Evolutionary conservation across 2,113 vertebrate genomes (phyloP).

Genomic region (Lichenostomus cassidix): DNA sequence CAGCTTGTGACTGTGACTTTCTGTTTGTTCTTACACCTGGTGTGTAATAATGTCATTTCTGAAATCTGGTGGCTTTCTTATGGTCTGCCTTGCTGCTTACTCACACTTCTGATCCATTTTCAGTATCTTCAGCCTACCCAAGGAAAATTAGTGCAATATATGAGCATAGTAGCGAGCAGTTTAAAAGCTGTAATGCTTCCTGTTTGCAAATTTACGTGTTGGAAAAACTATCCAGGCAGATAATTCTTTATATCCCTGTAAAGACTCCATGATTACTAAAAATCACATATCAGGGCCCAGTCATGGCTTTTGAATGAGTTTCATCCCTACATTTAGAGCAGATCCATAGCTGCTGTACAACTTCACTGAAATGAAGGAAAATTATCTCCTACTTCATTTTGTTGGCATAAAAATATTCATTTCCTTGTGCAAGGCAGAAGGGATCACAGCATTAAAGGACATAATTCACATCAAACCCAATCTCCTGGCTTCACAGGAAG

Average conservation of each 20-base stretch:
- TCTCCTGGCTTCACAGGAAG: neutral
- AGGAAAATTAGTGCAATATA: neutral
- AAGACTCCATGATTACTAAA: neutral
- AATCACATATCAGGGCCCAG: neutral
- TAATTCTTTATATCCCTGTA: neutral
- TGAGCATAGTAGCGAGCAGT: neutral
- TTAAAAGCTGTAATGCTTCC: neutral
- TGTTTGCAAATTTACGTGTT: accelerated
- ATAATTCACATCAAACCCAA: neutral
- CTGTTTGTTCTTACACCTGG: accelerated
- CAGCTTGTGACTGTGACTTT: neutral
- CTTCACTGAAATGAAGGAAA: neutral
- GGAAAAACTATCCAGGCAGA: neutral
- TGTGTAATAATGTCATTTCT: neutral
- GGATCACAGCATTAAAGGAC: neutral
- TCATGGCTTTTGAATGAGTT: neutral
- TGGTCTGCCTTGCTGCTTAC: neutral
- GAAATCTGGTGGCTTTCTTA: neutral
- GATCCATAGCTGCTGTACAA: neutral
- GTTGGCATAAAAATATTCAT: neutral
- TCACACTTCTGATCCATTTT: neutral
- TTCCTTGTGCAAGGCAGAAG: neutral
- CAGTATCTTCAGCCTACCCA: neutral
- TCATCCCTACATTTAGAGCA: neutral
- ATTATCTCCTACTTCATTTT: neutral